Conservation (phyloP, 1,140 invertebrate genomes). For the Aleiodes sp. region DNA sequence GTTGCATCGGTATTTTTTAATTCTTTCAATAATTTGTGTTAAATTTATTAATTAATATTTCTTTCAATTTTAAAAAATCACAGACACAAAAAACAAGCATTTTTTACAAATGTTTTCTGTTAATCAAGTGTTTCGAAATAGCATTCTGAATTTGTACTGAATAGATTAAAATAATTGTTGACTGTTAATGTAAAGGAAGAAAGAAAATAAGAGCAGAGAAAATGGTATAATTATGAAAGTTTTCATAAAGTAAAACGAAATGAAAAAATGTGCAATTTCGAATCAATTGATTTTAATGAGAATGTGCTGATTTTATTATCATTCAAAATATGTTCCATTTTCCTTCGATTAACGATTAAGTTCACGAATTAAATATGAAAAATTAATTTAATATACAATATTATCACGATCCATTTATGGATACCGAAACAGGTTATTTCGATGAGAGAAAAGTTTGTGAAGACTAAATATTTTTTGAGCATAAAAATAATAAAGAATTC, state of each 20-base stretch:
- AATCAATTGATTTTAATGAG: slow-evolving; percentile 29
- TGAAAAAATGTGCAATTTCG: slow-evolving; percentile 27
- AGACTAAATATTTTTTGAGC: slow-evolving; percentile 10
- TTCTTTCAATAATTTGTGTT: too few species aligned
- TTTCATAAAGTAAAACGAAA: not conserved
- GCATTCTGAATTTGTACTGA: slow-evolving; percentile 19
- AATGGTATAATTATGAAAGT: slow-evolving; percentile 8
- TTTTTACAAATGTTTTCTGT: slow-evolving; percentile 11
- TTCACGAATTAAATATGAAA: slow-evolving; percentile 6
- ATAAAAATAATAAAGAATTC: too few species aligned
- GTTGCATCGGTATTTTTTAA: slow-evolving; percentile 1
- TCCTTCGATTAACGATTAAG: slow-evolving; percentile 4
- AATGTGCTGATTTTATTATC: slow-evolving; percentile 4
- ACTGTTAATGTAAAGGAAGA: slow-evolving; percentile 25
- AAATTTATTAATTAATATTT: too few species aligned
- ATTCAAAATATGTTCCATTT: not conserved
- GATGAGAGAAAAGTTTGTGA: slow-evolving; percentile 12
- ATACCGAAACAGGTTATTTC: slow-evolving; percentile 30
- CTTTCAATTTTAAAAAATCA: too few species aligned
- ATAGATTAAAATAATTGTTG: slow-evolving; percentile 21
- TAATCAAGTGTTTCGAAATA: slow-evolving; percentile 33
- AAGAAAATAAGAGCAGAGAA: not conserved
- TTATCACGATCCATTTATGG: slow-evolving; percentile 39
- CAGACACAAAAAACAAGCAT: not conserved
- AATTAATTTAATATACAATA: slow-evolving; percentile 23